Conservation (phyloP, 2,888 invertebrate species). For the Nephrotoma guestfalica region DNA sequence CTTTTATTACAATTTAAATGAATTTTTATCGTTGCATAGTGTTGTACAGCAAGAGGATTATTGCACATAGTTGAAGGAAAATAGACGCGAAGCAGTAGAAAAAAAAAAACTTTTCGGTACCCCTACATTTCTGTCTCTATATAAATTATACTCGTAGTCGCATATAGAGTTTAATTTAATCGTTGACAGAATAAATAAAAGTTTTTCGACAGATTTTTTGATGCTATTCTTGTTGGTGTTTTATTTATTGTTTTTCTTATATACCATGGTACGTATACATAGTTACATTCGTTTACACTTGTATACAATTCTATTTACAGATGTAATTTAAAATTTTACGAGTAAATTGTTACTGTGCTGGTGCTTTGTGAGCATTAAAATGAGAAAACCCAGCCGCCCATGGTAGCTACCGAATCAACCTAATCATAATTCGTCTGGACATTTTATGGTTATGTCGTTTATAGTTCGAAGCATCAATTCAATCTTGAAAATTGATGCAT, state of each 20-base stretch:
- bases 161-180: neutral
- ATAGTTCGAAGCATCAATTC: neutral
- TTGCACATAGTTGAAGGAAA: neutral
- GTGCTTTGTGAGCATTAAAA: neutral
- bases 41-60: neutral
- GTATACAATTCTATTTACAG: neutral
- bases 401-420: neutral
- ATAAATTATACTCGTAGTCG: neutral
- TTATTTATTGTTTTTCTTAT: neutral
- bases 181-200: neutral
- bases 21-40: neutral
- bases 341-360: no score
- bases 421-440: neutral
- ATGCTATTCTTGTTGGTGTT: neutral
- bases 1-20: neutral
- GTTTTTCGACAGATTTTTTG: neutral
- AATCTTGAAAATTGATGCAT: neutral
- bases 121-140: neutral
- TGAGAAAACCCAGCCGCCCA: neutral
- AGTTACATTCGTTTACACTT: neutral
- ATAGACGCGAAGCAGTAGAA: neutral
- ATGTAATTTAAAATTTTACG: neutral
- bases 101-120: neutral
- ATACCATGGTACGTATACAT: neutral
- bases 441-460: neutral